These are phyloP conservation scores for Anastatus disparis DNA, from an alignment of 1,140 invertebrate genomes.

Conservation along the genomic window DNA sequence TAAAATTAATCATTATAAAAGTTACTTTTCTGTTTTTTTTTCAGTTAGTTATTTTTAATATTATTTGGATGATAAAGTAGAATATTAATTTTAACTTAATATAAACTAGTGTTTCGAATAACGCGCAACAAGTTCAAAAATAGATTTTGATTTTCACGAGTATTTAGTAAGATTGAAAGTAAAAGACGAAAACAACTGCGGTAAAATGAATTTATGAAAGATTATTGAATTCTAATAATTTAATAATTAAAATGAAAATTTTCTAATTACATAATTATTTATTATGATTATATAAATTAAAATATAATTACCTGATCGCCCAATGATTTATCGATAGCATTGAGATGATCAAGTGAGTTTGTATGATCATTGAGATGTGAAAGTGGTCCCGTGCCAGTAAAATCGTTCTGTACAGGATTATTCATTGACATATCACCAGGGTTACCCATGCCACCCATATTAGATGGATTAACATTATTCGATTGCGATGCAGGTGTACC, in stretches of 20 bases:
- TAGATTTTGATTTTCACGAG: no score
- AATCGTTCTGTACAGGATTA: conserved; percentile 38
- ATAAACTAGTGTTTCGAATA: no score
- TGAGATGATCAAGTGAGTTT: conserved; percentile 86
- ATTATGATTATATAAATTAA: no score
- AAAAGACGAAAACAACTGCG: no score
- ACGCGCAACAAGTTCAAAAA: no score
- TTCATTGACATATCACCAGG: not conserved
- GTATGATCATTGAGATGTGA: conserved; percentile 85
- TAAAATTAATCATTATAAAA: not conserved
- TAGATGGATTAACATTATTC: conserved; percentile 10
- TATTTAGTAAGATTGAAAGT: no score
- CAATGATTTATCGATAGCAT: conserved; percentile 90
- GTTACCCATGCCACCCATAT: not conserved
- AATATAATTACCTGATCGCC: conserved; percentile 85
- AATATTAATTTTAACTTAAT: no score
- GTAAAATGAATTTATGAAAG: no score
- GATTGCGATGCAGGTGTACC: conserved; percentile 29
- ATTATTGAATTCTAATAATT: no score
- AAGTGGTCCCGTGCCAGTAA: conserved; percentile 74
- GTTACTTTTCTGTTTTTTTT: no score
- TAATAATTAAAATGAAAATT: no score
- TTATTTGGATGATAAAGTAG: not conserved
- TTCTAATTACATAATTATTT: no score
- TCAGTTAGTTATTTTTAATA: not conserved